Base-by-base conservation (phyloP, 2,113 vertebrate genomes). In the Mellivora capensis region DNA sequence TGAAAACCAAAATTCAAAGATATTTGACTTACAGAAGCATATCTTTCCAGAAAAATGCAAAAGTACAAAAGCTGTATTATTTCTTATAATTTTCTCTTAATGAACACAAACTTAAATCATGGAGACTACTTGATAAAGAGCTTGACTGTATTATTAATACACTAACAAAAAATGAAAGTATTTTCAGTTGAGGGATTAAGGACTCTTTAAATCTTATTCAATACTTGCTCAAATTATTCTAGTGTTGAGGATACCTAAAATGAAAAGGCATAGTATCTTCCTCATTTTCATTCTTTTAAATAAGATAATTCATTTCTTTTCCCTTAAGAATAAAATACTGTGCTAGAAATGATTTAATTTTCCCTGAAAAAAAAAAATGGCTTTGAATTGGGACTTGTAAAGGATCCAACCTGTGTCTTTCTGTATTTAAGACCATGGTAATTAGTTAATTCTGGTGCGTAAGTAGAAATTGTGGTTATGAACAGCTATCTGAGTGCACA, bases 271-370 rank as follows among this genome's bases (percentile, higher is more conserved):
- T 90, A 62, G 94, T 88, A 21, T 0, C 84, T 97, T 97, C 49
- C 29, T 96, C 39, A 52, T 87, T 64, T 72, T 39, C 94, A 91
- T 25, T 79, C 95, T 93, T 79, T 94, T 61, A 98, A 94, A 84
- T 93, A 47, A 97, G 57, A 95, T 92, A 91, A 71, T 82, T 90
- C 9, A 97, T 77, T 59, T 94, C 72, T 97, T 97, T 97, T 67
- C 87, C n/a, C 93, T 97, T 97, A 97, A 96, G 96, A 98, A 98
- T 98, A 95, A 98, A 98, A 97, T 98, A 97, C 79, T 97, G 44
- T 97, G 85, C 80, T 94, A 89, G 64, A 94, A 96, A 96, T 98
- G 34, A 42, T 87, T 96, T 69, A 88, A 47, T 84, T 29, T 96
- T 98, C 89, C 64, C 57, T 93, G 87, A 87, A 95, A 83, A 96